A percentile compares a stretch with the other conserved stretches of the same genome.
Conservation (phyloP, 1,140 invertebrate genomes). For the Rhopalosiphum padi region DNA sequence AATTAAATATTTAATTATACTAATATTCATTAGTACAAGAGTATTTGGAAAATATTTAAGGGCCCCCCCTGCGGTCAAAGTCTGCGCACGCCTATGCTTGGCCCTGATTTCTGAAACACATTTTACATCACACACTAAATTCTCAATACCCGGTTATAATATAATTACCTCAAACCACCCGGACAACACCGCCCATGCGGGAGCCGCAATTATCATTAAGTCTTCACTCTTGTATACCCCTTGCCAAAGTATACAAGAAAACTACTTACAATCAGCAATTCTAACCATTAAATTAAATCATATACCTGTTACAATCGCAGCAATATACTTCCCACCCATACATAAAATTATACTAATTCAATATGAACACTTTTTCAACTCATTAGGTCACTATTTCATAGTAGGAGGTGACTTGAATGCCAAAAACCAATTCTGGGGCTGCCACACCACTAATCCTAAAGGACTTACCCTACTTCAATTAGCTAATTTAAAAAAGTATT, state of each 20-base stretch:
- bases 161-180: background rate
- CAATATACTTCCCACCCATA: background rate
- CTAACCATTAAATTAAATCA: background rate
- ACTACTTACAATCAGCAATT: conserved; percentile 9
- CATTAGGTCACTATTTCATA: conserved; percentile 1
- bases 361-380: background rate
- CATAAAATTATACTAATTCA: background rate
- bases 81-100: no score
- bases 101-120: background rate
- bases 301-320: background rate
- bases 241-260: background rate
- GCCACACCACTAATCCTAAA: background rate
- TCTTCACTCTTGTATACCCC: background rate
- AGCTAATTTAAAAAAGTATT: background rate
- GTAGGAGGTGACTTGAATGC: background rate
- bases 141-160: background rate
- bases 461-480: background rate
- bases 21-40: no score
- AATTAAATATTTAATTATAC: no score
- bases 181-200: background rate
- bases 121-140: background rate
- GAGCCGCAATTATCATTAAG: background rate
- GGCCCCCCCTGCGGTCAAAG: no score
- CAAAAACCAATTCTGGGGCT: background rate
- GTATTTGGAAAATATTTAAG: no score